Conservation (phyloP, 2,797 vertebrate species). For the Silurus lanzhouensis region DNA sequence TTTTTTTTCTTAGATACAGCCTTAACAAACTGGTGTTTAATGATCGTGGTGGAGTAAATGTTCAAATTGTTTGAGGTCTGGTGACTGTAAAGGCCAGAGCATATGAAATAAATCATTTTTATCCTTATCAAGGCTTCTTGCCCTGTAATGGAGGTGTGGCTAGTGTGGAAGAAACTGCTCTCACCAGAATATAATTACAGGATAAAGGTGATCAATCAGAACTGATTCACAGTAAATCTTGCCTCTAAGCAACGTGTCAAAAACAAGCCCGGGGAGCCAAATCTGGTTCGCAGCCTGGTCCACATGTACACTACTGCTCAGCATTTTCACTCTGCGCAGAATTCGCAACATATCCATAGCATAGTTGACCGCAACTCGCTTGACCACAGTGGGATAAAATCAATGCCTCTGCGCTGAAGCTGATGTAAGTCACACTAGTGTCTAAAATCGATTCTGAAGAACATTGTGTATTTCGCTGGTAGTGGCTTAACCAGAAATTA, state of each 20-base stretch:
- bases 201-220: not conserved
- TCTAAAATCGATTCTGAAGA: not conserved
- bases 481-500: not conserved
- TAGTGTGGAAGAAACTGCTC: not conserved
- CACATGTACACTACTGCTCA: not conserved
- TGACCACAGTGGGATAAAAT: not conserved
- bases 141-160: not conserved
- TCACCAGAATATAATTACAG: not conserved
- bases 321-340: not conserved
- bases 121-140: not conserved
- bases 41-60: not conserved
- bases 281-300: not conserved
- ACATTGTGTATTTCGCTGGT: not conserved
- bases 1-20: not conserved
- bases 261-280: not conserved
- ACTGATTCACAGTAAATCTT: not conserved
- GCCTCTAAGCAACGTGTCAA: not conserved
- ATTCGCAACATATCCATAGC: not conserved
- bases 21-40: not conserved
- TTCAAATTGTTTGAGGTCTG: not conserved
- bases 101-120: not conserved
- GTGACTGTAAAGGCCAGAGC: not conserved
- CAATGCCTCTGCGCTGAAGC: not conserved
- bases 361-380: not conserved
- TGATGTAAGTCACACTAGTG: not conserved